Evolutionary conservation across 2,113 vertebrate species (phyloP), one percentile per base, ranked within the genome.

Genomic region (Muntiacus reevesi): DNA sequence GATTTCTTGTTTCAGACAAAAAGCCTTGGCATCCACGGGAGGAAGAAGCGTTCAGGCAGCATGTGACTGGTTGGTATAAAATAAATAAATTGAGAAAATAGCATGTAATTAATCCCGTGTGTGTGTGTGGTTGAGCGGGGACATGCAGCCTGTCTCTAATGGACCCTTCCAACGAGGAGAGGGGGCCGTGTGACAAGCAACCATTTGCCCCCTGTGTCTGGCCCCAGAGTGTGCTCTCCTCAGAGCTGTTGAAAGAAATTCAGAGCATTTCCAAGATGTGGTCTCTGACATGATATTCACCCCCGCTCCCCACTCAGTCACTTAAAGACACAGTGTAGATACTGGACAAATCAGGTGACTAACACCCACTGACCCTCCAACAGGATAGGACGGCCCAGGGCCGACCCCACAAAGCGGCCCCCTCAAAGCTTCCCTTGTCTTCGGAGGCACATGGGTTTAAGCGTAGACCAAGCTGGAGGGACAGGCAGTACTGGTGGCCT

Each of bases 11-110:
- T 97, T 95, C 98, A 99, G 99, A 92, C 99, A 99, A 98, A 99
- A 99, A 99, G 99, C 99, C 74, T 98, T 99, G 98, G 99, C 99
- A 92, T 99, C 99, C 1, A 99, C 99, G 0, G 99, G 99, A 74
- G 99, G 99, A 98, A 99, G 99, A 98, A 99, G 99, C 0, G 99
- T 99, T 67, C 99, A 99, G 98, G 99, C 99, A 67, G 99, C 99
- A 89, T 99, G 99, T 98, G 99, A 99, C 99, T 99, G 99, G 99
- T 99, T 99, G 99, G 99, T 99, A 98, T 98, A 97, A 98, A 98
- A 97, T 98, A 95, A 90, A 94, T 97, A 91, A 94, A 94, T 95
- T 59, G 91, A 95, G 95, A 90, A 95, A 90, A 95, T 93, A 91
- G 89, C 91, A 40, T 92, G 25, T 94, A 94, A 97, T 97, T 97